Evolutionary conservation across 2,888 invertebrate species (phyloP), one percentile per base, ranked within the genome.

Genomic region (Limnephilus lunatus): DNA sequence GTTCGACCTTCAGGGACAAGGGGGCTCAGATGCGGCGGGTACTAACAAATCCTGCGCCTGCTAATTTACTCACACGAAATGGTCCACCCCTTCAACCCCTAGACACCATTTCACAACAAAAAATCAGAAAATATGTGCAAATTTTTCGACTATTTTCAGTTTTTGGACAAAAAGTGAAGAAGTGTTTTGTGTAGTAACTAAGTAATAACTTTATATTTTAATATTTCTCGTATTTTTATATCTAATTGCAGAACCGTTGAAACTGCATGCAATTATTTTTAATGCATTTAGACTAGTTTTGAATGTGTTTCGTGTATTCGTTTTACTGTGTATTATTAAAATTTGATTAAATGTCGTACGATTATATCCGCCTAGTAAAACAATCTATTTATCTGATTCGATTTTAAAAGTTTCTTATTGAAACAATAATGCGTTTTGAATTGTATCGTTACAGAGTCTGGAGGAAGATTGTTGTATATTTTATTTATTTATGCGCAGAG

Each of bases 1-100:
- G 94, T 97, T 98, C 95, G 97, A 97, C 81, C 95, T 98, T 93
- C 97, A 97, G 94, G 96, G 95, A 85, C 93, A 94, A 48, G 94
- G 94, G 94, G 95, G 94, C 94, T 96, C 95, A 95, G 96, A 94
- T 96, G 96, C 19, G 95, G 96, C 93, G 96, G 96, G 94, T 95
- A 81, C 89, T 91, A 95, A 95, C 94, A 97, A 97, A 94, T 95
- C 96, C 0, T 97, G 97, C 94, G 95, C 96, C 92, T 97, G 97
- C 97, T 97, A 97, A 97, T 39, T 19, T 68, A 68, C 68, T 68
- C 68, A 68, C 2, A 68, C 19, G 25, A 68, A 68, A 68, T 25
- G 7, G 19, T 68, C 25, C 68, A 68, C 9, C 9, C 68, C 68
- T 68, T 15, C 19, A 53, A 53, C 25, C n/a, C 68, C 25, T 9